Evolutionary conservation across 2,888 invertebrate species (phyloP).

Genomic region (Cerceris ruficornis): DNA sequence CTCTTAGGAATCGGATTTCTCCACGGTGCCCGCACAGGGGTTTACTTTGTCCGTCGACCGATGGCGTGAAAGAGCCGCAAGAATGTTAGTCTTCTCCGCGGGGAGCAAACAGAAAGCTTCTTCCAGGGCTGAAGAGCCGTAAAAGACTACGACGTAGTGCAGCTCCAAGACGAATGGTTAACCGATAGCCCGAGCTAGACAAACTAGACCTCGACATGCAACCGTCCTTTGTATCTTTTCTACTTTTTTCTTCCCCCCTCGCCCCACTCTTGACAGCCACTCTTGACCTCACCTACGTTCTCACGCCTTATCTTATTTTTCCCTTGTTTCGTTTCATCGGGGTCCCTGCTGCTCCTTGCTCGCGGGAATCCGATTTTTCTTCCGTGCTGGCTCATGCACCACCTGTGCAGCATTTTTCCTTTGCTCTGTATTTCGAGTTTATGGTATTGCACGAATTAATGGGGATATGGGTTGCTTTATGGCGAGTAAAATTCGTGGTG

Average conservation of each 20-base stretch:
- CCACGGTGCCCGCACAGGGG: slow-evolving; percentile 11
- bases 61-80: slow-evolving; percentile 50
- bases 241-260: background rate
- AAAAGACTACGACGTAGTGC: slow-evolving; percentile 47
- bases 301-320: background rate
- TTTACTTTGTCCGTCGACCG: slow-evolving; percentile 29
- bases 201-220: slow-evolving; percentile 69
- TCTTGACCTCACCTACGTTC: background rate
- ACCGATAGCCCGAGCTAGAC: slow-evolving; percentile 71
- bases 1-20: slow-evolving; percentile 57
- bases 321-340: background rate
- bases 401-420: too few relatives aligned
- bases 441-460: too few relatives aligned
- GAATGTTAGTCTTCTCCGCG: slow-evolving; percentile 51
- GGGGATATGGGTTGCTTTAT: too few relatives aligned
- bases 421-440: too few relatives aligned
- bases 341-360: background rate
- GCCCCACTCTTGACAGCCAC: background rate
- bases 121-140: slow-evolving; percentile 29
- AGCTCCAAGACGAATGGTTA: slow-evolving; percentile 72
- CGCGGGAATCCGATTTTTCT: too few relatives aligned
- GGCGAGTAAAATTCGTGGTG: too few relatives aligned
- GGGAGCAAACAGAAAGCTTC: slow-evolving; percentile 44
- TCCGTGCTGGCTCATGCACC: too few relatives aligned
- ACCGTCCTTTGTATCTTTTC: slow-evolving; percentile 37